Percentiles rank a stretch among this genome's conserved stretches.
phyloP scores from a whole-genome alignment of 2,888 invertebrate genomes.

The Orthosia incerta region DNA sequence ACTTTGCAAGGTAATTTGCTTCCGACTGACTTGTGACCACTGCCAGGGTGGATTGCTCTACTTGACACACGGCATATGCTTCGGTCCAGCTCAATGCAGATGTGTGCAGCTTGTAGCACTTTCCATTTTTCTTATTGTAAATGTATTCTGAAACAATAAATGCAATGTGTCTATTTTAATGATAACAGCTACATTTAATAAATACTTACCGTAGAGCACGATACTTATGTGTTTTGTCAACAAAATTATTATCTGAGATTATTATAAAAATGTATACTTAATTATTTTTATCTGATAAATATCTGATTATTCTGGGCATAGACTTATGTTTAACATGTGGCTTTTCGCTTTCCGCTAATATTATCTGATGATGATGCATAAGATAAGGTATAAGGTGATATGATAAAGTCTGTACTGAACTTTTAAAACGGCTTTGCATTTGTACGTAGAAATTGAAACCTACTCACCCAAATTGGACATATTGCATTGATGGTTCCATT shows the following conservation, averaged over 20 bases:
- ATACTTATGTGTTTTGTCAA: neutral
- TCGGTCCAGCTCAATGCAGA: constrained; percentile 78
- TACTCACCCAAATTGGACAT: constrained; percentile 76
- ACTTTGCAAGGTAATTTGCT: constrained; percentile 30
- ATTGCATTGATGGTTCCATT: constrained; percentile 80
- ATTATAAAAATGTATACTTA: no score
- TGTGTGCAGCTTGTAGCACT: constrained; percentile 83
- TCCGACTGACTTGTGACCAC: constrained; percentile 71
- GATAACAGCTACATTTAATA: neutral
- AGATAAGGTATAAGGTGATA: neutral
- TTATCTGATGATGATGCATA: neutral
- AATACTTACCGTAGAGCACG: neutral
- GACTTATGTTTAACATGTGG: neutral
- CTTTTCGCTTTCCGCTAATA: neutral
- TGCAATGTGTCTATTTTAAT: no score
- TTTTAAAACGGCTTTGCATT: neutral
- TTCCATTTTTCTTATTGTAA: constrained; percentile 68
- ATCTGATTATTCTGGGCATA: neutral
- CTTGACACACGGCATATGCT: constrained; percentile 75
- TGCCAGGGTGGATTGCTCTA: constrained; percentile 78
- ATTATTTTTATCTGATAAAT: no score
- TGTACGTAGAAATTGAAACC: neutral
- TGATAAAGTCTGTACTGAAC: no score
- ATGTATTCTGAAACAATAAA: constrained; percentile 73
- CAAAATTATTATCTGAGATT: no score